A percentile compares a stretch with the other conserved stretches of the same genome.
Conservation (phyloP, 2,797 vertebrate genomes). For the Liparis tanakae region DNA sequence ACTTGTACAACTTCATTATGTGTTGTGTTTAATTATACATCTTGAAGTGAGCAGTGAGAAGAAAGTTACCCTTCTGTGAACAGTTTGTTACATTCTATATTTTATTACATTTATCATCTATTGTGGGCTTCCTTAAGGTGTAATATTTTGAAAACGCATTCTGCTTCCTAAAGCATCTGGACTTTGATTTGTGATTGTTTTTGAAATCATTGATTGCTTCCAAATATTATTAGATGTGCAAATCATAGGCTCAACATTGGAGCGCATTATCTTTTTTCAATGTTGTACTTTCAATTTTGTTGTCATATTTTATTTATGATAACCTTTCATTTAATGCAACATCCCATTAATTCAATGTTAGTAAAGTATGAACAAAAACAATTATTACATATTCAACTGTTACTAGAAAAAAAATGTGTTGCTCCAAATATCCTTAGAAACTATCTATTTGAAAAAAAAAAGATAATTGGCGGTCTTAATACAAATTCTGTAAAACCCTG, state of each 20-base stretch:
- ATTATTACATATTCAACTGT: background rate
- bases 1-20: background rate
- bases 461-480: background rate
- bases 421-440: background rate
- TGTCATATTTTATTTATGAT: background rate
- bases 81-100: background rate
- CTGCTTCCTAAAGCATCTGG: background rate
- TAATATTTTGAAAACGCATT: background rate
- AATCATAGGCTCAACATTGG: background rate
- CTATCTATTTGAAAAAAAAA: background rate
- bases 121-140: background rate
- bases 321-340: background rate
- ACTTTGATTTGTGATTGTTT: background rate
- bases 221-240: background rate
- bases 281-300: background rate
- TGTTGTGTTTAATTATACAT: background rate
- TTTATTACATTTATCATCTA: background rate
- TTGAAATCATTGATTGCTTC: background rate
- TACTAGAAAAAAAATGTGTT: background rate
- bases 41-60: background rate
- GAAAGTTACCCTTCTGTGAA: background rate
- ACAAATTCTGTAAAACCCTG: background rate
- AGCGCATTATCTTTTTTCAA: background rate
- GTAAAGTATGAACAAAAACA: background rate
- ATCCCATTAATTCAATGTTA: background rate